Conservation (phyloP, 2,113 vertebrate species). For the Ceyx margarethae region DNA sequence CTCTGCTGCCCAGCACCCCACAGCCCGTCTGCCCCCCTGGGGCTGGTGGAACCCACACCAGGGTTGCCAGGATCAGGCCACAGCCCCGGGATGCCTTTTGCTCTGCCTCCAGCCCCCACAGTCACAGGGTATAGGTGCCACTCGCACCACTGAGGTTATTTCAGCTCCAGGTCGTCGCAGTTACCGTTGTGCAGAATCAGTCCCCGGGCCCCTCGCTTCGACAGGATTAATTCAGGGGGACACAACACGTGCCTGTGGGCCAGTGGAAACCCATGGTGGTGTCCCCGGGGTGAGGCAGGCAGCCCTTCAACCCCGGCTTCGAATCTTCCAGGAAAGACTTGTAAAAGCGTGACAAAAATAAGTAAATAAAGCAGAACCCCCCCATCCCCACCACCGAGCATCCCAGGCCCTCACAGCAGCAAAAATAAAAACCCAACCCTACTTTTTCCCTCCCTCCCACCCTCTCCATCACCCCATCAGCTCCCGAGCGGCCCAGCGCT, state of each 20-base stretch:
- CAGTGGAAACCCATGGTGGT: rapidly evolving
- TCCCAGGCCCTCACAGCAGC: not conserved
- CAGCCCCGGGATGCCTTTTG: not conserved
- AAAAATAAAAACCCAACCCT: not conserved
- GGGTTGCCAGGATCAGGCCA: not conserved
- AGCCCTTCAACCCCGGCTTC: not conserved
- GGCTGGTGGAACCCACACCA: too few species aligned
- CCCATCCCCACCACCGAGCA: not conserved
- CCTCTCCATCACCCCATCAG: not conserved
- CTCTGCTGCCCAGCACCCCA: not conserved
- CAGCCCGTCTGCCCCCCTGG: rapidly evolving
- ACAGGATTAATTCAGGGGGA: not conserved
- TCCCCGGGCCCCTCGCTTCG: rapidly evolving
- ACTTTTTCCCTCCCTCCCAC: not conserved
- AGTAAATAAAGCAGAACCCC: not conserved
- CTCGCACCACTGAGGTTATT: not conserved
- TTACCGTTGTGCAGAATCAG: rapidly evolving
- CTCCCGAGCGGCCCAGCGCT: rapidly evolving
- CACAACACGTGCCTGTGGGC: rapidly evolving
- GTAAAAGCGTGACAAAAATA: not conserved
- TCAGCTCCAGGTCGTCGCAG: rapidly evolving
- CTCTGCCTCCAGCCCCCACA: not conserved
- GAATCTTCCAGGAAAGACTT: not conserved
- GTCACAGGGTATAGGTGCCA: not conserved
- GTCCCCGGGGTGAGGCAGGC: not conserved